These are phyloP conservation scores for Tridacna gigas DNA, from an alignment of 2,888 invertebrate species.

Conservation along the genomic window DNA sequence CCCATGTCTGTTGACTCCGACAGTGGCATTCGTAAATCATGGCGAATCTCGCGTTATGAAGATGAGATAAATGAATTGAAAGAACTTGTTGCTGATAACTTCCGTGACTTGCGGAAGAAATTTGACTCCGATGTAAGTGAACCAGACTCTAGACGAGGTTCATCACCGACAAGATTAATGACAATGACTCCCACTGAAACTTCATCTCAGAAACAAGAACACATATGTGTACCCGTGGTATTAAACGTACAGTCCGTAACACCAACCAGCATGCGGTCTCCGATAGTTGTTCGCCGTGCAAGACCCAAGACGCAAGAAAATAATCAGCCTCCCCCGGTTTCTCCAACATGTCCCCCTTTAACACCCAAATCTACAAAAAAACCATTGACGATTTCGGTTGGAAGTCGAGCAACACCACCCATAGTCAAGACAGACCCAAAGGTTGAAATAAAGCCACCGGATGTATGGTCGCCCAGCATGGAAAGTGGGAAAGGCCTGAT, in stretches of 20 bases:
- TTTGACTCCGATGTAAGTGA: constrained; percentile 75
- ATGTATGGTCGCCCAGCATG: constrained; percentile 81
- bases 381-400: constrained; percentile 10
- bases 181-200: neutral
- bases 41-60: constrained; percentile 71
- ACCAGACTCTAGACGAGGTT: constrained; percentile 61
- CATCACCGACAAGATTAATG: constrained; percentile 52
- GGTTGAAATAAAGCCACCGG: constrained; percentile 34
- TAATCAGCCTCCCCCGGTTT: constrained; percentile 2
- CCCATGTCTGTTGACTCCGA: constrained; percentile 60
- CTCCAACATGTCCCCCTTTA: constrained; percentile 24
- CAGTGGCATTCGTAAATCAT: constrained; percentile 62
- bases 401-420: constrained; percentile 7
- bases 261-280: constrained; percentile 42
- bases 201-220: constrained; percentile 18
- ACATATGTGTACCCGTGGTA: constrained; percentile 35
- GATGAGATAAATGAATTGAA: constrained; percentile 74
- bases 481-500: constrained; percentile 78
- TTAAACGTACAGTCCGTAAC: constrained; percentile 53
- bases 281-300: constrained; percentile 40
- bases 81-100: constrained; percentile 71
- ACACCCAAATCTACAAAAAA: constrained; percentile 51
- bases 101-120: constrained; percentile 67
- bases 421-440: constrained; percentile 17
- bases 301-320: constrained; percentile 6